Evolutionary conservation across 1,140 invertebrate species (phyloP).

Genomic region (Planococcus citri): DNA sequence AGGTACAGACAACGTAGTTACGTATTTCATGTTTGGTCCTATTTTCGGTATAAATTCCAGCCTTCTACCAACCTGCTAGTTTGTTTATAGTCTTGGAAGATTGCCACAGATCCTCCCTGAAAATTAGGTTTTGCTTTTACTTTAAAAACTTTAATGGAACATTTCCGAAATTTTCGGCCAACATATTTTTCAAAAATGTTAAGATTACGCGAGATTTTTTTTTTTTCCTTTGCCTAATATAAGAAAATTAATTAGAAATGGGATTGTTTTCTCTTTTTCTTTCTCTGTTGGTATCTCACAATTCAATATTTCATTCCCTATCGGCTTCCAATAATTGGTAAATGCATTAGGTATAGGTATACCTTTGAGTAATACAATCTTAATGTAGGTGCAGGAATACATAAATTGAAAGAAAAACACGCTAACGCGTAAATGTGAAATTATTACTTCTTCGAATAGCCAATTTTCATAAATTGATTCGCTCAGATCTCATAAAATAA

Average conservation of each 20-base stretch:
- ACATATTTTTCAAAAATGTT: too few species aligned
- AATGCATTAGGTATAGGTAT: too few species aligned
- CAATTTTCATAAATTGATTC: not conserved
- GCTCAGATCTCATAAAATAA: not conserved
- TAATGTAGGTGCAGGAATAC: not conserved
- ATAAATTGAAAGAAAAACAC: not conserved
- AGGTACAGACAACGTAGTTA: not conserved
- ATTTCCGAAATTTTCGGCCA: constrained; percentile 11
- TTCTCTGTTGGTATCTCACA: not conserved
- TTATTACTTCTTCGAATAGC: not conserved
- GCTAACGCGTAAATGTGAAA: not conserved
- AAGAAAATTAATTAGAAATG: constrained; percentile 1
- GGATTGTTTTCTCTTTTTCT: not conserved
- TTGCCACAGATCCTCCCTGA: constrained; percentile 12
- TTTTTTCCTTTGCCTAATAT: not conserved
- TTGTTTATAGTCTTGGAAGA: constrained; percentile 12
- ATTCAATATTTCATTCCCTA: not conserved
- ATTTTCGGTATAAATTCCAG: not conserved
- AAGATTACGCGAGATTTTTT: not conserved
- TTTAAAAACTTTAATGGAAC: constrained; percentile 20
- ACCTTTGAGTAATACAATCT: not conserved
- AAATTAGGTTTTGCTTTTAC: constrained; percentile 15
- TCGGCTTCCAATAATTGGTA: not conserved
- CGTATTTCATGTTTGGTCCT: not conserved
- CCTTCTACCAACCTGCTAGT: not conserved